A percentile compares a stretch with the other conserved stretches of the same genome.
Evolutionary conservation across 1,140 invertebrate genomes (phyloP).

Genomic region (Oryctes rhinoceros): DNA sequence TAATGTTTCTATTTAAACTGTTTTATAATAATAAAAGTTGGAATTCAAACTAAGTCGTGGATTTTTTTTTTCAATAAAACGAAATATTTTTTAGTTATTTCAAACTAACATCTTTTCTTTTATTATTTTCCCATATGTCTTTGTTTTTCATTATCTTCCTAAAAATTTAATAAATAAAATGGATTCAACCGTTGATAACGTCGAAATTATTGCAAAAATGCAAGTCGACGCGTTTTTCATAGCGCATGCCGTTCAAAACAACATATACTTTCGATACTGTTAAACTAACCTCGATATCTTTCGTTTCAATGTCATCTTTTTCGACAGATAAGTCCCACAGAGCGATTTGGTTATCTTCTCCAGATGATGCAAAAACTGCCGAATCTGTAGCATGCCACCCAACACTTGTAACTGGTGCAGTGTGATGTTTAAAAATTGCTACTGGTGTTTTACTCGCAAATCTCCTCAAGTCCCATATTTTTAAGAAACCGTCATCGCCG

Average conservation of each 20-base stretch:
- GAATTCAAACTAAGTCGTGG: no score
- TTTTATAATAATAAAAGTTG: no score
- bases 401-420: conserved; percentile 90
- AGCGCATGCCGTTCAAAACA: not conserved
- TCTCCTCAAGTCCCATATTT: conserved; percentile 95
- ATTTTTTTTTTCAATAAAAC: no score
- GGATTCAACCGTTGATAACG: no score
- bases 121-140: no score
- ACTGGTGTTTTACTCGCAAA: conserved; percentile 85
- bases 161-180: no score
- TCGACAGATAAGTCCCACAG: conserved; percentile 97
- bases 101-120: no score
- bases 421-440: conserved; percentile 94
- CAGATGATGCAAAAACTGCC: conserved; percentile 92
- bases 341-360: conserved; percentile 95
- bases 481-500: conserved; percentile 94
- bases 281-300: conserved; percentile 67
- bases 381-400: conserved; percentile 96
- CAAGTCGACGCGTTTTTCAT: no score
- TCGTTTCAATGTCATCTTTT: conserved; percentile 70
- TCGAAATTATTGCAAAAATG: no score
- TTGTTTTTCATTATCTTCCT: no score
- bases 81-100: no score
- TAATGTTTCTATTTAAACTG: no score
- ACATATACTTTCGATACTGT: conserved; percentile 41